Conservation (phyloP, 2,797 vertebrate species). For the Anguilla anguilla region DNA sequence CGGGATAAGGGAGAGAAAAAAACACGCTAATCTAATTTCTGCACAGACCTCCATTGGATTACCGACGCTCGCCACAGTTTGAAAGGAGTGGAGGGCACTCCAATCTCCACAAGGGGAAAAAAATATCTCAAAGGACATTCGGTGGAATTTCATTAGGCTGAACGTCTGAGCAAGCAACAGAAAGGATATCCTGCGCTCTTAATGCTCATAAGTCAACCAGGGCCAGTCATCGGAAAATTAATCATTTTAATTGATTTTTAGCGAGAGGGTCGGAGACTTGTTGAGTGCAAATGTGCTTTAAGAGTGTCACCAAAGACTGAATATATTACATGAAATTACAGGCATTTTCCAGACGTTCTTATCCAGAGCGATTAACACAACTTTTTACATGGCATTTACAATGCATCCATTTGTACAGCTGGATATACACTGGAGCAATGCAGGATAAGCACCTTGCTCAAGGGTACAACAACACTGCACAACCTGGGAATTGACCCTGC, state of each 20-base stretch:
- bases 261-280: not conserved
- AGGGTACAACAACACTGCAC: too few species aligned
- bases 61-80: conserved; percentile 18
- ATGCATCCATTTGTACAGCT: too few species aligned
- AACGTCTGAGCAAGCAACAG: not conserved
- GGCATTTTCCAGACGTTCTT: too few species aligned
- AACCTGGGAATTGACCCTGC: too few species aligned
- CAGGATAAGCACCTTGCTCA: too few species aligned
- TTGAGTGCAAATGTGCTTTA: not conserved
- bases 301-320: not conserved
- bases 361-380: too few species aligned
- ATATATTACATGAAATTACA: too few species aligned
- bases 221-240: not conserved
- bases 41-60: conserved; percentile 44
- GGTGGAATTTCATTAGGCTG: conserved; percentile 30
- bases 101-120: not conserved
- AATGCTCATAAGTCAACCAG: not conserved
- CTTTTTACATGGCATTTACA: too few species aligned
- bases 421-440: too few species aligned
- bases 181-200: not conserved
- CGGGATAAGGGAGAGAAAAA: conserved; percentile 22
- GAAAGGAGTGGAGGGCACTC: not conserved
- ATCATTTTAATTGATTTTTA: not conserved
- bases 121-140: conserved; percentile 16
- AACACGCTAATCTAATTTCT: conserved; percentile 43